Conservation (phyloP, 2,113 vertebrate genomes). For the Danio rerio region GRCz12tu NC_133190.1:25823001-25823500, state of each 20-base stretch:
- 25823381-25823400: not conserved
- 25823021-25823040: too few species aligned
- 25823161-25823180: too few species aligned
- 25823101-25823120: too few species aligned
- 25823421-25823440: not conserved
- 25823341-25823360: not conserved
- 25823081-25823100: too few species aligned
- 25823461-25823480: slow-evolving; percentile 63
- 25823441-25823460: not conserved
- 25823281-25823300: not conserved
- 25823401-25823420: not conserved
- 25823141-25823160: not conserved
- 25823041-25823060: too few species aligned
- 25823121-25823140: too few species aligned
- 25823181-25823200: too few species aligned
- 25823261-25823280: not conserved
- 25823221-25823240: slow-evolving; percentile 9
- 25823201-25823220: slow-evolving; percentile 11
- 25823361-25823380: not conserved
- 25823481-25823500: slow-evolving; percentile 11
- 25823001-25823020: too few species aligned
- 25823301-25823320: not conserved
- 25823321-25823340: not conserved
- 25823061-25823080: too few species aligned
- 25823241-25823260: not conserved